A percentile compares a stretch with the other conserved stretches of the same genome.
Evolutionary conservation across 2,888 invertebrate species (phyloP).

Genomic region (Morinoia aosen): DNA sequence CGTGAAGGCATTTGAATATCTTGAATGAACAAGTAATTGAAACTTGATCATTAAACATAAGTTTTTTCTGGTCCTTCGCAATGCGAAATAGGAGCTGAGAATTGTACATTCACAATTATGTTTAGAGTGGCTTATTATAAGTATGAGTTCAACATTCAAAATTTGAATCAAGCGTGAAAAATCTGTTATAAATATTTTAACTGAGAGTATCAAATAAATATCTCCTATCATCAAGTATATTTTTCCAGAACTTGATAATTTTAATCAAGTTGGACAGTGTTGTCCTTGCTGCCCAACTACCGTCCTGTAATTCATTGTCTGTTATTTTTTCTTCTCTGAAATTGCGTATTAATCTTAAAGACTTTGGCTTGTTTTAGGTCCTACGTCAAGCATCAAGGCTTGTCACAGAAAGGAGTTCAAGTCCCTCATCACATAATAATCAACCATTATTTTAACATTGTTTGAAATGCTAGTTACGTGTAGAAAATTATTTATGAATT

Average conservation of each 20-base stretch:
- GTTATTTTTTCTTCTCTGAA: too few relatives aligned
- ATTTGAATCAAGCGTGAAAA: not conserved
- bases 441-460: too few relatives aligned
- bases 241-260: not conserved
- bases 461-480: too few relatives aligned
- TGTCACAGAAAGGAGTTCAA: too few relatives aligned
- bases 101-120: not conserved
- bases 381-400: too few relatives aligned
- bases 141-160: not conserved
- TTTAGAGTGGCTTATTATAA: not conserved
- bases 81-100: not conserved
- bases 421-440: too few relatives aligned
- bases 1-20: not conserved
- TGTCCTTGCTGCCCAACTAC: too few relatives aligned
- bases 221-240: not conserved
- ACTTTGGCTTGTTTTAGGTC: too few relatives aligned
- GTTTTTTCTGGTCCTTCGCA: not conserved
- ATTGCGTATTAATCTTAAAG: too few relatives aligned
- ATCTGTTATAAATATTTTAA: not conserved
- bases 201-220: not conserved
- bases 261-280: not conserved
- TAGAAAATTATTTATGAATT: too few relatives aligned
- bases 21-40: not conserved
- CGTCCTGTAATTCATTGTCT: too few relatives aligned
- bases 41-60: not conserved